Evolutionary conservation across 2,888 invertebrate species (phyloP).

Genomic region (Thymelicus sylvestris): DNA sequence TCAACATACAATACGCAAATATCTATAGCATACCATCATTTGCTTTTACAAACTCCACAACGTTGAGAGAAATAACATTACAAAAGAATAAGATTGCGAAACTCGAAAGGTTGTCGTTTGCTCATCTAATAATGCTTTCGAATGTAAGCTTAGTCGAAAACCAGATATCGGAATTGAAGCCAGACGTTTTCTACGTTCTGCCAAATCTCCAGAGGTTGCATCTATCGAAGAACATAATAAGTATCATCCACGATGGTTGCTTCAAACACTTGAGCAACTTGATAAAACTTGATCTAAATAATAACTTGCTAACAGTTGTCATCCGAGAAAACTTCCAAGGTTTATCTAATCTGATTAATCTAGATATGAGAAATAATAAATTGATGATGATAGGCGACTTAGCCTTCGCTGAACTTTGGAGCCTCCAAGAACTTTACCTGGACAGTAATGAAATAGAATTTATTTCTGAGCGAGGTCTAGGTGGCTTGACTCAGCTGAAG

Average conservation of each 20-base stretch:
- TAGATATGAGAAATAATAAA: constrained; percentile 91
- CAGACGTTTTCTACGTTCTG: constrained; percentile 90
- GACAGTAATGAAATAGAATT: constrained; percentile 89
- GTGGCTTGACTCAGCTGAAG: constrained; percentile 89
- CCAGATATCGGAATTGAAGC: constrained; percentile 89
- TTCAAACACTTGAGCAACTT: constrained; percentile 90
- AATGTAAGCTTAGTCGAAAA: constrained; percentile 91
- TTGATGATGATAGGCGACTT: constrained; percentile 92
- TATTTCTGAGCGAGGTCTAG: constrained; percentile 91
- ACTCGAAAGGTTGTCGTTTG: constrained; percentile 89
- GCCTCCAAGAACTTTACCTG: constrained; percentile 88
- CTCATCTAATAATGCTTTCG: constrained; percentile 89
- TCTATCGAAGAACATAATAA: constrained; percentile 93
- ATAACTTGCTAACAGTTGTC: constrained; percentile 89
- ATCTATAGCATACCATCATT: constrained; percentile 89
- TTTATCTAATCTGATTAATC: constrained; percentile 88
- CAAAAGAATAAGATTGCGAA: constrained; percentile 89
- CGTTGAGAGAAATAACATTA: constrained; percentile 88
- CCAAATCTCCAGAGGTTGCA: constrained; percentile 90
- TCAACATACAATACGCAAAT: constrained; percentile 90
- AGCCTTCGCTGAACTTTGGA: constrained; percentile 92
- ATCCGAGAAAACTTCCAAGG: constrained; percentile 92
- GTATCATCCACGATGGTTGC: constrained; percentile 93
- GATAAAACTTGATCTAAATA: constrained; percentile 91
- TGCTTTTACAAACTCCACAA: constrained; percentile 90